Percentiles rank a stretch among this genome's conserved stretches.
phyloP scores from a whole-genome alignment of 2,797 vertebrate genomes.

The Enteromius unitaeniatus region DNA sequence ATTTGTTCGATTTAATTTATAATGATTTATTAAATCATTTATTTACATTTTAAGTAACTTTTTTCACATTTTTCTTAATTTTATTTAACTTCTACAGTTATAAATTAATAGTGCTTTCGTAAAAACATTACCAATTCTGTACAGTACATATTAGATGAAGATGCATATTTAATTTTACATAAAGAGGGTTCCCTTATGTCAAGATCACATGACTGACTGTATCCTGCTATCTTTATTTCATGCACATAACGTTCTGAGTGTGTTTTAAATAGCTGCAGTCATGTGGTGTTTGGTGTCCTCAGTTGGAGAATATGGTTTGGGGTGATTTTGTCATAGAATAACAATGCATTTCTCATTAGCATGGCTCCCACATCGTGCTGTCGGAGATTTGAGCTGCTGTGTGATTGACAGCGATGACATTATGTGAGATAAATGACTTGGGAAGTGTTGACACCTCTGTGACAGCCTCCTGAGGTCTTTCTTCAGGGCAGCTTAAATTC shows the following conservation, averaged over 20 bases:
- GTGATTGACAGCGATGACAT: constrained; percentile 77
- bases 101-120: not conserved
- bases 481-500: constrained; percentile 41
- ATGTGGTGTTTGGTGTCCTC: constrained; percentile 29
- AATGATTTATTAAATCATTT: too few species aligned
- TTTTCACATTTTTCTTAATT: not conserved
- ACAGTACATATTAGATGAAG: not conserved
- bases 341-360: constrained; percentile 71
- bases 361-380: constrained; percentile 61
- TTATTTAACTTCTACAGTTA: not conserved
- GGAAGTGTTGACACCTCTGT: constrained; percentile 65
- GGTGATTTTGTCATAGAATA: constrained; percentile 66
- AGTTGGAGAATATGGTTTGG: constrained; percentile 42
- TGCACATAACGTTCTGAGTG: not conserved
- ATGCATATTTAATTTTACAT: not conserved
- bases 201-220: not conserved
- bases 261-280: constrained; percentile 34
- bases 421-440: constrained; percentile 64
- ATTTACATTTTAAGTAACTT: not conserved
- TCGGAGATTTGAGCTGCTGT: constrained; percentile 53
- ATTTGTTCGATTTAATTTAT: too few species aligned
- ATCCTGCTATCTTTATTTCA: constrained; percentile 17
- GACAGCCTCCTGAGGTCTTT: constrained; percentile 65
- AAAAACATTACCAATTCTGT: not conserved
- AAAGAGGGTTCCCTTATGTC: not conserved